Evolutionary conservation across 2,888 invertebrate species (phyloP).

Genomic region (Thereva unica): DNA sequence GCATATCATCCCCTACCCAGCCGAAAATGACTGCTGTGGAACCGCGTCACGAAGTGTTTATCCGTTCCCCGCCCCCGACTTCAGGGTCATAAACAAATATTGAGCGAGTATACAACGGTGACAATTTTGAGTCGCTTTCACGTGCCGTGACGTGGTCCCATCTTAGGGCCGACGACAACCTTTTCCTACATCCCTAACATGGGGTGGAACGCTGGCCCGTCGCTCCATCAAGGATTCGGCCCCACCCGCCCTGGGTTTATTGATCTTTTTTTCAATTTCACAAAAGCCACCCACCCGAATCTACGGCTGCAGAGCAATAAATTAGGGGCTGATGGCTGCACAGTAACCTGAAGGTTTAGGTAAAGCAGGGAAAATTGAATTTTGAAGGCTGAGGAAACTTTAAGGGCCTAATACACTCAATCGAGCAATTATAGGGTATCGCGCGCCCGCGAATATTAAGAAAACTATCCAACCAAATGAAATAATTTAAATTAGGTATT

Average conservation of each 20-base stretch:
- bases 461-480: too few species aligned
- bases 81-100: slow-evolving; percentile 39
- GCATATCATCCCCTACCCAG: slow-evolving; percentile 9
- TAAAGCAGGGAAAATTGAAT: slow-evolving; percentile 33
- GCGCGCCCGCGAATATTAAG: too few species aligned
- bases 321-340: slow-evolving; percentile 31
- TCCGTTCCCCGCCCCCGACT: slow-evolving; percentile 32
- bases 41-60: slow-evolving; percentile 36
- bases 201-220: too few species aligned
- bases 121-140: not conserved
- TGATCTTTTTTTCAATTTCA: slow-evolving; percentile 34
- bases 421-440: too few species aligned
- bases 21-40: slow-evolving; percentile 36
- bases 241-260: slow-evolving; percentile 1
- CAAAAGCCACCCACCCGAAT: slow-evolving; percentile 18
- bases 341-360: slow-evolving; percentile 5
- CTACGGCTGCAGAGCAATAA: slow-evolving; percentile 27
- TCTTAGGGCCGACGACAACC: too few species aligned
- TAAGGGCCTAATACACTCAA: too few species aligned
- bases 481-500: too few species aligned
- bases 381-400: slow-evolving; percentile 3
- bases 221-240: too few species aligned
- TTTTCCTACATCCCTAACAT: not conserved
- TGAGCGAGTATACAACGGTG: slow-evolving; percentile 19
- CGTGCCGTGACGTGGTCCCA: too few species aligned